Conservation (phyloP, 2,888 invertebrate species). For the Argyra leucocephala region DNA sequence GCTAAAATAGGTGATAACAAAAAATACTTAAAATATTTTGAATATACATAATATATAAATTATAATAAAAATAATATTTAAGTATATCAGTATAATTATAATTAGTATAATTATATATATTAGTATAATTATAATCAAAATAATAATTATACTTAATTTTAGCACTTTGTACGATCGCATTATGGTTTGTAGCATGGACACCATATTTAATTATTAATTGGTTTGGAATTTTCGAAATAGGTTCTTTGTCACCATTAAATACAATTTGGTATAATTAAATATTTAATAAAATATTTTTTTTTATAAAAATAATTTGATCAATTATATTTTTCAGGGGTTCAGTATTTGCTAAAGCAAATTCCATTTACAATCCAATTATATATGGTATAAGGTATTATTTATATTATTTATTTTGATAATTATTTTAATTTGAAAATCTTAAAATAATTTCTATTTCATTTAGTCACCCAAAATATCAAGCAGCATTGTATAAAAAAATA, state of each 20-base stretch:
- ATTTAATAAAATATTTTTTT: background rate
- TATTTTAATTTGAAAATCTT: too few relatives aligned
- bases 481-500: constrained; percentile 52
- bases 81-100: too few relatives aligned
- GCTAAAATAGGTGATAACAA: constrained; percentile 43
- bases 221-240: constrained; percentile 46
- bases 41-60: background rate
- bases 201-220: constrained; percentile 52
- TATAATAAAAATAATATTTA: background rate
- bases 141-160: background rate
- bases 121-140: background rate
- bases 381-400: constrained; percentile 51
- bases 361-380: constrained; percentile 51
- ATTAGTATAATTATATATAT: background rate
- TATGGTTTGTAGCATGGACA: constrained; percentile 60
- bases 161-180: constrained; percentile 52
- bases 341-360: constrained; percentile 53
- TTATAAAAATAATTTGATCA: background rate
- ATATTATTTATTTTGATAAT: background rate
- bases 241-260: constrained; percentile 46
- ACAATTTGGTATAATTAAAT: constrained; percentile 41
- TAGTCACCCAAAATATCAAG: constrained; percentile 54
- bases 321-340: constrained; percentile 37
- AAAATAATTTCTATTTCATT: too few relatives aligned
- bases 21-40: background rate